A percentile compares a stretch with the other conserved stretches of the same genome.
These are phyloP conservation scores for Bostrychus sinensis DNA, from an alignment of 2,113 vertebrate species.

Conservation along the genomic window DNA sequence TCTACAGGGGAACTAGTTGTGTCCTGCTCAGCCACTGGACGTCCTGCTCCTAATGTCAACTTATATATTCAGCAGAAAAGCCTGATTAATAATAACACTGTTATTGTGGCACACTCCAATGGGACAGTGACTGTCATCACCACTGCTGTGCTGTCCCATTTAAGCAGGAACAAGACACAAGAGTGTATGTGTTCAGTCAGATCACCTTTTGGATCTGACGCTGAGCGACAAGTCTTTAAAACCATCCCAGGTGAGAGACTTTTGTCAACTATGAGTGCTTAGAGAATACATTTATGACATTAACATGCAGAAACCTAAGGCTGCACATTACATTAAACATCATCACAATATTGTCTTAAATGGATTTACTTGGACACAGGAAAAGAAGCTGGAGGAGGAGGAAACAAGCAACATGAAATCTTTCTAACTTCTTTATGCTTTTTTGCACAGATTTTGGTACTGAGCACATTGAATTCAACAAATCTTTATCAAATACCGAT, in stretches of 20 bases:
- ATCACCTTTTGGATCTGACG: neutral
- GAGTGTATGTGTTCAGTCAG: conserved; percentile 2
- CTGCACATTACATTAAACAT: too few species aligned
- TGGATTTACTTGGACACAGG: too few species aligned
- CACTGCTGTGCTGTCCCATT: conserved; percentile 13
- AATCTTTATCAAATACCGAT: too few species aligned
- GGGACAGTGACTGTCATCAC: conserved; percentile 37
- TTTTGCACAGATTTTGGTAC: too few species aligned
- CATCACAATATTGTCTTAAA: too few species aligned
- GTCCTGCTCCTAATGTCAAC: conserved; percentile 44
- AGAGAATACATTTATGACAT: too few species aligned
- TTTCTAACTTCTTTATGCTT: too few species aligned
- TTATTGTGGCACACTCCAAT: conserved; percentile 21
- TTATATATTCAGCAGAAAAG: neutral
- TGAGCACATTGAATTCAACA: too few species aligned
- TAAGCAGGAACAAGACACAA: neutral
- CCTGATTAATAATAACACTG: neutral
- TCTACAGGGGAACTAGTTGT: neutral
- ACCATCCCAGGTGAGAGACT: neutral
- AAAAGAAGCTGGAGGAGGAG: too few species aligned
- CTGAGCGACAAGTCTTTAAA: neutral
- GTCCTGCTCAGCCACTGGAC: conserved; percentile 54
- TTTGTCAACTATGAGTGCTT: too few species aligned
- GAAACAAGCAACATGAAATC: too few species aligned
- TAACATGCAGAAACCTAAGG: too few species aligned